Conservation (phyloP, 2,888 invertebrate genomes). For the Sisyra terminalis region DNA sequence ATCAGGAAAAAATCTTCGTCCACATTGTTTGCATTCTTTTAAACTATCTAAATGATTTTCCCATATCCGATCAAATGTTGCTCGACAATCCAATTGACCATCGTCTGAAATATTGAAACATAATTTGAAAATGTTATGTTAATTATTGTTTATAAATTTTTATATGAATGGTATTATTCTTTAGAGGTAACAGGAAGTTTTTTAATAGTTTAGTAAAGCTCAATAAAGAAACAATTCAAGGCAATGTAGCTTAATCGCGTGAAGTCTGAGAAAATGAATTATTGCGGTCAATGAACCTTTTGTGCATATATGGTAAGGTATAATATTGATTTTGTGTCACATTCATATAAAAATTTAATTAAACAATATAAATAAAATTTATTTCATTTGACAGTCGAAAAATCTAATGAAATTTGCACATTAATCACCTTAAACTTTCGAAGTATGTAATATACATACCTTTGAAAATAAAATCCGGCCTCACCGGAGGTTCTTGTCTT, state of each 20-base stretch:
- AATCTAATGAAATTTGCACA: not conserved
- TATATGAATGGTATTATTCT: too few species aligned
- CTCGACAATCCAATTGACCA: constrained; percentile 24
- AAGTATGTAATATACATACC: constrained; percentile 26
- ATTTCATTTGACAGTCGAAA: not conserved
- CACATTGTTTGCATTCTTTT: constrained; percentile 41
- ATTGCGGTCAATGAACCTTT: not conserved
- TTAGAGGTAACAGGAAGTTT: too few species aligned
- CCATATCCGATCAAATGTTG: constrained; percentile 34
- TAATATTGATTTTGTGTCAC: too few species aligned
- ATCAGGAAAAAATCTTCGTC: constrained; percentile 48
- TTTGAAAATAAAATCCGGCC: constrained; percentile 33
- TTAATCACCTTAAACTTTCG: not conserved
- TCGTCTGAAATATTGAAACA: constrained; percentile 23
- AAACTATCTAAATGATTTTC: constrained; percentile 37
- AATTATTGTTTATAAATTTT: too few species aligned
- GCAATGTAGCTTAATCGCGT: not conserved
- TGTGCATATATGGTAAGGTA: too few species aligned
- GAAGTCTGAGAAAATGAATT: not conserved
- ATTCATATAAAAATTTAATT: not conserved
- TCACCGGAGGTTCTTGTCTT: constrained; percentile 35
- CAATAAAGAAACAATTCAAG: constrained; percentile 1
- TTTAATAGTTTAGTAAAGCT: not conserved
- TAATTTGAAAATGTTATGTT: too few species aligned
- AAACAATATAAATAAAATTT: not conserved